A percentile compares a stretch with the other conserved stretches of the same genome.
Conservation (phyloP, 2,888 invertebrate species). For the Vandiemenella viatica region DNA sequence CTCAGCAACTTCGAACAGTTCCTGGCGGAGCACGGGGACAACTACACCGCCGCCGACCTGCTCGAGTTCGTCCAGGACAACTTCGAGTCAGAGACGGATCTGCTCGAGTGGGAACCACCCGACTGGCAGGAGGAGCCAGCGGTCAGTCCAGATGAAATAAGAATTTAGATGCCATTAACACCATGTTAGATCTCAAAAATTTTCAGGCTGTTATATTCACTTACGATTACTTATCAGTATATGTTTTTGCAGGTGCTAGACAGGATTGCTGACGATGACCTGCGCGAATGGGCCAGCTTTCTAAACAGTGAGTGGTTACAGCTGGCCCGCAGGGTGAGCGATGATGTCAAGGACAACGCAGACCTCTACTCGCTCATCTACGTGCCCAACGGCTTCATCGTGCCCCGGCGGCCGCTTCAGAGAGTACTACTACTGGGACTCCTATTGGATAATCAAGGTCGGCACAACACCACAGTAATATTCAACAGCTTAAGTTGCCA, state of each 20-base stretch:
- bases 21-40: slow-evolving; percentile 38
- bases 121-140: slow-evolving; percentile 42
- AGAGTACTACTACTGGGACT: slow-evolving; percentile 76
- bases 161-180: too few relatives aligned
- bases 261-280: slow-evolving; percentile 38
- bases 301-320: slow-evolving; percentile 60
- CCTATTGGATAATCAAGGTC: slow-evolving; percentile 72
- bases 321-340: slow-evolving; percentile 60
- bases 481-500: too few relatives aligned
- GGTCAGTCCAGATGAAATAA: too few relatives aligned
- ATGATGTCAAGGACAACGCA: slow-evolving; percentile 49
- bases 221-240: too few relatives aligned
- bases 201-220: too few relatives aligned
- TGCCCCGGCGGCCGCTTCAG: slow-evolving; percentile 66
- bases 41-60: slow-evolving; percentile 37
- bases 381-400: slow-evolving; percentile 70
- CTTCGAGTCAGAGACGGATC: slow-evolving; percentile 50
- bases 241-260: slow-evolving; percentile 42
- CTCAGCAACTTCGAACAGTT: slow-evolving; percentile 44
- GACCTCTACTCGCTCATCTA: slow-evolving; percentile 74
- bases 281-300: slow-evolving; percentile 44
- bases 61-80: slow-evolving; percentile 41
- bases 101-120: slow-evolving; percentile 41
- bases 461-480: too few relatives aligned
- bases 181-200: too few relatives aligned